Percentiles rank a stretch among this genome's conserved stretches.
phyloP scores from a whole-genome alignment of 2,113 vertebrate genomes.

The Gymnobelideus leadbeateri region DNA sequence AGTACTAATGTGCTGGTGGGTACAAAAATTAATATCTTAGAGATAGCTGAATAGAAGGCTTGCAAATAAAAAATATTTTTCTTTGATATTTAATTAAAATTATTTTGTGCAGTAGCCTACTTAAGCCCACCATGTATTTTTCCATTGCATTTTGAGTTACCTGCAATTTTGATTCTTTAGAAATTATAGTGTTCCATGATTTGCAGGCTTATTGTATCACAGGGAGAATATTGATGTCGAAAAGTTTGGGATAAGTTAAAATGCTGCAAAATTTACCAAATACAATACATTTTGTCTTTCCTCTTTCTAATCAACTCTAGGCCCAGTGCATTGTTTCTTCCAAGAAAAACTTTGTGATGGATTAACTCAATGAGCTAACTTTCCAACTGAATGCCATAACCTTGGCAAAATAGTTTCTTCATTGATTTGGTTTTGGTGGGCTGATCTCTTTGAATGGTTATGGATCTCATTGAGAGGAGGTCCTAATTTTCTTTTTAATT shows the following conservation, averaged over 20 bases:
- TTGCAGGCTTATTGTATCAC: neutral
- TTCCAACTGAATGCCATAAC: neutral
- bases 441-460: neutral
- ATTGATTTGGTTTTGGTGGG: neutral
- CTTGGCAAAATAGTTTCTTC: neutral
- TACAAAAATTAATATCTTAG: constrained; percentile 36
- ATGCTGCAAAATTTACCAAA: neutral
- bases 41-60: constrained; percentile 30
- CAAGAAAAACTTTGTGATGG: neutral
- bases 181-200: neutral
- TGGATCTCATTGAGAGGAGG: neutral
- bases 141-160: neutral
- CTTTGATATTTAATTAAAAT: constrained; percentile 44
- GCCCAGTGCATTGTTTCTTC: neutral
- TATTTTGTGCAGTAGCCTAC: neutral
- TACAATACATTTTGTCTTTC: neutral
- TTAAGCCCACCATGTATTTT: neutral
- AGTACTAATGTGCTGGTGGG: constrained; percentile 33
- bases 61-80: constrained; percentile 57
- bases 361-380: neutral
- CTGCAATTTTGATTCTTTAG: neutral
- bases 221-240: neutral
- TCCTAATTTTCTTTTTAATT: neutral
- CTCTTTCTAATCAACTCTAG: neutral
- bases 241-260: neutral